Evolutionary conservation across 1,140 invertebrate species (phyloP).

Genomic region (Paracyclopina nana): DNA sequence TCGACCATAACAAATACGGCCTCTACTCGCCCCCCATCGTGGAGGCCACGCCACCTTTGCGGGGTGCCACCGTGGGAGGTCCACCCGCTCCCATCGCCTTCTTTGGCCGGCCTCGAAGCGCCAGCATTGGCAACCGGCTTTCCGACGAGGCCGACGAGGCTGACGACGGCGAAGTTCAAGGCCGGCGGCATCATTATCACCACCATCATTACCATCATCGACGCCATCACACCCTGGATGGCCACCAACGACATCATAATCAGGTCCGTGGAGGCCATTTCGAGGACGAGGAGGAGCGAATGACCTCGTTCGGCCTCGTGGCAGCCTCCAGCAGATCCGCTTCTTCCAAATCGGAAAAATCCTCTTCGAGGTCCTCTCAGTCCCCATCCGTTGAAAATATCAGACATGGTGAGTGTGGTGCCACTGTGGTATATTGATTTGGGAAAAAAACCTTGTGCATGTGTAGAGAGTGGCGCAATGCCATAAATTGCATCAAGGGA

Average conservation of each 20-base stretch:
- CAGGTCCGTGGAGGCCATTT: no score
- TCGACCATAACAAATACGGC: no score
- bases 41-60: no score
- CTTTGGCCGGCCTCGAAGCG: conserved; percentile 1
- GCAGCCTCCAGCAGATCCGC: neutral
- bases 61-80: no score
- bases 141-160: neutral
- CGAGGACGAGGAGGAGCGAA: no score
- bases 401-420: neutral
- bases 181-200: neutral
- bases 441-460: neutral
- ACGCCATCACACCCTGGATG: neutral
- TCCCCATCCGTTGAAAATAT: neutral
- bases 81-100: no score
- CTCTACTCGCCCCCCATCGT: no score
- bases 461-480: no score
- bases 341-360: neutral
- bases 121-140: neutral
- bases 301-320: no score
- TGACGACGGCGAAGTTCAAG: neutral
- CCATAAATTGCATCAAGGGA: no score
- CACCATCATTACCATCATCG: neutral
- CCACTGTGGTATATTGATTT: no score
- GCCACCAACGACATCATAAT: no score
- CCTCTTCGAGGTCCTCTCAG: neutral